These are phyloP conservation scores for Phaetusa simplex DNA, from an alignment of 2,113 vertebrate genomes.

Conservation along the genomic window DNA sequence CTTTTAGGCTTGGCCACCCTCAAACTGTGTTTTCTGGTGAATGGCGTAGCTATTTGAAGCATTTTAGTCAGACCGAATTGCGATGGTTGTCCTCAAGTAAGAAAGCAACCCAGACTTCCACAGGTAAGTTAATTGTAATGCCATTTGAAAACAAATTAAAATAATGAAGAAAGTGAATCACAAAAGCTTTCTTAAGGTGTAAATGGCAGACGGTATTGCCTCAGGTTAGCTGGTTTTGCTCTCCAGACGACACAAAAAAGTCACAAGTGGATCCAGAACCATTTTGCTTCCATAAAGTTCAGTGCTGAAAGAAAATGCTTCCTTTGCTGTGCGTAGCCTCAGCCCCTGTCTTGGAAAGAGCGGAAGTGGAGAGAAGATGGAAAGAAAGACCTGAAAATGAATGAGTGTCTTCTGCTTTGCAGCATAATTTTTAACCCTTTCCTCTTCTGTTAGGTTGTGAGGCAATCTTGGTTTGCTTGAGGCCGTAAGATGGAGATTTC, in stretches of 20 bases:
- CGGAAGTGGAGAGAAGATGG: neutral
- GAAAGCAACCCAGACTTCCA: neutral
- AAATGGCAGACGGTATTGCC: neutral
- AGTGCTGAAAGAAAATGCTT: neutral
- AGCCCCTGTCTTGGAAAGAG: neutral
- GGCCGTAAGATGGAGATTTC: neutral
- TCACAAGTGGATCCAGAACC: neutral
- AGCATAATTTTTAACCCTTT: neutral
- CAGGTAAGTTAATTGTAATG: conserved; percentile 5
- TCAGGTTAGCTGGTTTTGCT: neutral
- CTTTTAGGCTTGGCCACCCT: neutral
- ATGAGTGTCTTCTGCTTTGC: neutral
- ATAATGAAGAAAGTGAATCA: neutral
- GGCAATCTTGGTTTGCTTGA: neutral
- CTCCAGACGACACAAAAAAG: neutral
- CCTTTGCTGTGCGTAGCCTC: neutral
- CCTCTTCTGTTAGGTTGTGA: neutral
- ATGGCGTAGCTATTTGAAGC: neutral
- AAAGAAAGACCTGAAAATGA: neutral
- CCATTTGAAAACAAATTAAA: neutral
- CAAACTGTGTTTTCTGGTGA: neutral
- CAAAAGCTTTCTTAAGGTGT: neutral
- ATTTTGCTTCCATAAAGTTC: neutral
- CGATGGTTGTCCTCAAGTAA: neutral
- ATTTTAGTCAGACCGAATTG: neutral